phyloP scores from a whole-genome alignment of 2,888 invertebrate genomes.

The Hydriomena furcata region DNA sequence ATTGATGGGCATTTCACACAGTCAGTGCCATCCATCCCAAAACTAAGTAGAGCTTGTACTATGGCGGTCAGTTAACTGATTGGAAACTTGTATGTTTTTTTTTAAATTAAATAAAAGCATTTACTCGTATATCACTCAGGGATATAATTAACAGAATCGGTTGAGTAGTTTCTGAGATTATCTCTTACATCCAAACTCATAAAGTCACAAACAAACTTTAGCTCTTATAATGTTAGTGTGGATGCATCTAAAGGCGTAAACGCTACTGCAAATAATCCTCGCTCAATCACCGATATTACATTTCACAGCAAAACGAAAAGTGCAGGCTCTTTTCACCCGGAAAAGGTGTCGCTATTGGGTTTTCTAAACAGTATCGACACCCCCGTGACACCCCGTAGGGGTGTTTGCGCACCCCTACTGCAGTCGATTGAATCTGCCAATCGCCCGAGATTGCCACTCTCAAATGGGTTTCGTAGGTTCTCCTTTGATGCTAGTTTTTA shows the following conservation, averaged over 20 bases:
- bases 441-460: constrained; percentile 43
- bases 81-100: too few relatives aligned
- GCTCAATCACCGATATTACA: constrained; percentile 17
- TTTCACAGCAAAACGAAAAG: constrained; percentile 21
- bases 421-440: constrained; percentile 41
- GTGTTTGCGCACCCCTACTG: constrained; percentile 32
- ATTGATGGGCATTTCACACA: too few relatives aligned
- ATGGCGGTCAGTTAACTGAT: too few relatives aligned
- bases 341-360: constrained; percentile 22
- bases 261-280: background rate
- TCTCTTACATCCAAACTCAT: too few relatives aligned
- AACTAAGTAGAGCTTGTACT: too few relatives aligned
- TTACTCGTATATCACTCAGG: too few relatives aligned
- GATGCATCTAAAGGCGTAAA: background rate
- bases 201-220: too few relatives aligned
- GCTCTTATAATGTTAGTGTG: background rate
- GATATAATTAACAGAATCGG: too few relatives aligned
- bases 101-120: too few relatives aligned
- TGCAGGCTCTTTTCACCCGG: constrained; percentile 11
- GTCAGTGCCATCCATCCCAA: too few relatives aligned
- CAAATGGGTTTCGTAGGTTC: constrained; percentile 26
- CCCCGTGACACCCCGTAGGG: constrained; percentile 8
- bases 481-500: constrained; percentile 29
- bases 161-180: too few relatives aligned
- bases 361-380: constrained; percentile 26